Evolutionary conservation across 2,888 invertebrate species (phyloP), one percentile per base, ranked within the genome.

Genomic region (Alcis repandata): DNA sequence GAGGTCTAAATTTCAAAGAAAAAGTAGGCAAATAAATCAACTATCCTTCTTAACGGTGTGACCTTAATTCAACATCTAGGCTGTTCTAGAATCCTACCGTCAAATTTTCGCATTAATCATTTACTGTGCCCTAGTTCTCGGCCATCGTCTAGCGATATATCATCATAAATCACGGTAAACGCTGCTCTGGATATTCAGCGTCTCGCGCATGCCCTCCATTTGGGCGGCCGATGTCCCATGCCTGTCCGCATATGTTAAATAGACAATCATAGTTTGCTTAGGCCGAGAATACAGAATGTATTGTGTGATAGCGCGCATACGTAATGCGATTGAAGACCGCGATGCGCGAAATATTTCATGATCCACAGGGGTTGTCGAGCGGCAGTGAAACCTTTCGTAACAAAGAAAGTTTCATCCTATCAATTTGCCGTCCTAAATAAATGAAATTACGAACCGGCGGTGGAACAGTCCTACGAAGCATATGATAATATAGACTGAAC

Each of bases 141-240:
- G 77, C 79, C 79, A 83, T 86, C 81, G 78, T 79, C 77, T 79
- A 66, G 80, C 80, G 75, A 86, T 89, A 84, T 79, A 86, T 88
- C 89, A 88, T 85, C 85, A 86, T 88, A 89, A 89, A 89, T 90
- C 89, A 87, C 78, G 76, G 75, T 81, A 80, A 82, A 78, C 77
- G 82, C 72, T 76, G 79, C 76, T 73, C 79, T 78, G 81, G 83
- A 80, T 79, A 79, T 79, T 76, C 77, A 78, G 78, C 75, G 75
- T 75, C 72, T 74, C 75, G 62, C 73, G 75, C 76, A 77, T 79
- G 80, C 73, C 80, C 82, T 78, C 83, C 74, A 82, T 85, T 79
- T 77, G 77, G 78, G 77, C 69, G 76, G 67, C 70, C 71, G 73
- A 49, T 70, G 70, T 77, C 77, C 77, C 74, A 63, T 67, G 70